Base-by-base conservation (phyloP, 2,888 invertebrate genomes). In the Papilio protenor region DNA sequence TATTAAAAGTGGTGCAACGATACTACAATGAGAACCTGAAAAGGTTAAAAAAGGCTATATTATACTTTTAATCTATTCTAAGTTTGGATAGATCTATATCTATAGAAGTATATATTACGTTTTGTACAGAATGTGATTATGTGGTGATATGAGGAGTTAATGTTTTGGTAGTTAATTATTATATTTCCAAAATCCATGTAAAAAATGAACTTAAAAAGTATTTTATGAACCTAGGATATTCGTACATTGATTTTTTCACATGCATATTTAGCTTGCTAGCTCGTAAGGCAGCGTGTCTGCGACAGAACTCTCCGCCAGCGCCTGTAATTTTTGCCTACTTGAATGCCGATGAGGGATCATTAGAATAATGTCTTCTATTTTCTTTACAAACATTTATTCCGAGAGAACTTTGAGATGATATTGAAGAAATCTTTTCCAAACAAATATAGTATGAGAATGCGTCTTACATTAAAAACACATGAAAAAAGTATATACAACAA, bases 311-410 rank as follows among this genome's bases (percentile, higher is more conserved):
- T 45, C 52, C 33, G 75, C 23, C n/a, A 64, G 75, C 61, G 61
- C 27, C 23, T 14, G 71, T 72, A 71, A 78, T 75, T 78, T 77
- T 64, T 71, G 55, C 16, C 70, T 45, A 72, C 71, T 77, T 64
- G 55, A 75, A 52, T 14, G 21, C 18, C 23, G 40, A 47, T 49
- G 33, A 18, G 52, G 66, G 27, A 64, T 64, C 75, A 71, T 77
- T 75, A 75, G 69, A 77, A 64, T 71, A 75, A 77, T 49, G 27
- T 59, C 40, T 57, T 74, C 23, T 55, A 73, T 69, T 73, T 69
- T 12, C 73, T 55, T 55, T 55, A 55, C 14, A 55, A 73, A 72
- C 6, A 33, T 72, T 55, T 21, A 55, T 33, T 27, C 16, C 61
- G 16, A 27, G 16, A 5, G 23, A 16, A 27, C 23, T 16, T 61